Evolutionary conservation across 2,113 vertebrate species (phyloP).

Genomic region (Pluvianellus socialis): DNA sequence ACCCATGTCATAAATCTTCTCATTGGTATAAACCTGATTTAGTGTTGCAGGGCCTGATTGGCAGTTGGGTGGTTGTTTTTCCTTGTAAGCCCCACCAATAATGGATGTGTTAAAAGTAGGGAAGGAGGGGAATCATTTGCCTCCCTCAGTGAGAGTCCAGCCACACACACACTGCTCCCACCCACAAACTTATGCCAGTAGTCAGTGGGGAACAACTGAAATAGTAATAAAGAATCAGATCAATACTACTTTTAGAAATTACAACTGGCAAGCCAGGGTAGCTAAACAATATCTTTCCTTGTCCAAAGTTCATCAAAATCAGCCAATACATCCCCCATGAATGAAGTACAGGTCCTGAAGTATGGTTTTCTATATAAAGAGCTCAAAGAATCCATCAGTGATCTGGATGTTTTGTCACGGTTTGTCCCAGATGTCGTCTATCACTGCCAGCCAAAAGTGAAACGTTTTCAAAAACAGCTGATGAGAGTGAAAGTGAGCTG

Average conservation of each 20-base stretch:
- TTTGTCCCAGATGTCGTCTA: not conserved
- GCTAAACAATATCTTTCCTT: not conserved
- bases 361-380: not conserved
- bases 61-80: not conserved
- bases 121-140: not conserved
- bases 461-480: not conserved
- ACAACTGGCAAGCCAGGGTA: not conserved
- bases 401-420: not conserved
- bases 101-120: not conserved
- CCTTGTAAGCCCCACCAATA: not conserved
- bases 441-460: not conserved
- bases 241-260: not conserved
- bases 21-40: not conserved
- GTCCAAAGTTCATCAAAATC: not conserved
- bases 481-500: not conserved
- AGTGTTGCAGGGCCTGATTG: not conserved
- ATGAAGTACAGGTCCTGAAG: not conserved
- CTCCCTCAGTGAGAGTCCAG: not conserved
- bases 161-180: not conserved
- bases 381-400: not conserved
- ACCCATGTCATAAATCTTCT: not conserved
- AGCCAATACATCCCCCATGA: not conserved
- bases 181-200: not conserved
- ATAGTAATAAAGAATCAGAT: not conserved
- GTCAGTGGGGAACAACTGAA: not conserved